phyloP scores from a whole-genome alignment of 2,888 invertebrate genomes.

The Leptinotarsa haldemani region DNA sequence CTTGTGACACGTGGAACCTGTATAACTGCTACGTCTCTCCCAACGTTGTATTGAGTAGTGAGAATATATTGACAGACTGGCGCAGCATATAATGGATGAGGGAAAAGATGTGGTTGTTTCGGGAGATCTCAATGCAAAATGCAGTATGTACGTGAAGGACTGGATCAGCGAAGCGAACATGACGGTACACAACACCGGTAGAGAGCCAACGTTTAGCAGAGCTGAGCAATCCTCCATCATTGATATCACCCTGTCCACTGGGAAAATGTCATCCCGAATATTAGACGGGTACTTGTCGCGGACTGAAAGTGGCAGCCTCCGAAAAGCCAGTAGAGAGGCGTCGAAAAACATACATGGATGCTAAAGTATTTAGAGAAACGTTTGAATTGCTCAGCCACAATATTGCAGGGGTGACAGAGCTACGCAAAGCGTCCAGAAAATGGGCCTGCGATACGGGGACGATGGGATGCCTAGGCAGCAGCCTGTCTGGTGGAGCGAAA shows the following conservation, averaged over 20 bases:
- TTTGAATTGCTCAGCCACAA: neutral
- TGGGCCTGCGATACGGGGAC: neutral
- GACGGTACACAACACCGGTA: too few species aligned
- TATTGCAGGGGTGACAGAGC: neutral
- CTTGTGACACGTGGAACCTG: too few species aligned
- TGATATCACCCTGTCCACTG: neutral
- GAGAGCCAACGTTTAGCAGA: neutral
- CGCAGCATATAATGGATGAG: too few species aligned
- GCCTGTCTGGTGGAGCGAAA: too few species aligned
- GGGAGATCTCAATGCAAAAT: too few species aligned
- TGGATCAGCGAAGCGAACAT: too few species aligned
- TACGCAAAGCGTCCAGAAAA: neutral
- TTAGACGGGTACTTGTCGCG: neutral
- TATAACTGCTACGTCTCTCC: too few species aligned
- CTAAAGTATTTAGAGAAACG: neutral
- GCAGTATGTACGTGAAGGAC: too few species aligned
- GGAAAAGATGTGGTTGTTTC: too few species aligned
- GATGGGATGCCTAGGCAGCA: neutral
- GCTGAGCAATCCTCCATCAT: constrained; percentile 9
- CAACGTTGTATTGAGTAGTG: too few species aligned
- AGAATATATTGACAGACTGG: too few species aligned
- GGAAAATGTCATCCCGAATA: neutral
- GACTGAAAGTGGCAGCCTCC: neutral
- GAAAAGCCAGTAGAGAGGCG: neutral
- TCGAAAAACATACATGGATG: neutral